Percentiles rank a stretch among this genome's conserved stretches.
phyloP scores from a whole-genome alignment of 1,140 invertebrate genomes.

The Halotydeus destructor region DNA sequence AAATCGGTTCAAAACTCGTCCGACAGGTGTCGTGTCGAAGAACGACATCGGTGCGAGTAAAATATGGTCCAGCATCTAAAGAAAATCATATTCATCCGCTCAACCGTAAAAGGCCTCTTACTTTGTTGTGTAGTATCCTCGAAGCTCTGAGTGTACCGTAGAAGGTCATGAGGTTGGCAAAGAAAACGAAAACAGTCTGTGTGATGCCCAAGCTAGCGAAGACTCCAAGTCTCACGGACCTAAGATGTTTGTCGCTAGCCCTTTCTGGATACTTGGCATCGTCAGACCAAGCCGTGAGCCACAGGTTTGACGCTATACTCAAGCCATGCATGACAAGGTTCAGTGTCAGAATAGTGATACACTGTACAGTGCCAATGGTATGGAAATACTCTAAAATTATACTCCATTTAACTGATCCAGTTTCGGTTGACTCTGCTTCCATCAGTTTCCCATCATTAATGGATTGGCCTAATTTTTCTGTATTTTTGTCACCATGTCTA shows the following conservation, averaged over 20 bases:
- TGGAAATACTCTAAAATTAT: slow-evolving; percentile 8
- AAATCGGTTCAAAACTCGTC: slow-evolving; percentile 46
- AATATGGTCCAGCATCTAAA: slow-evolving; percentile 21
- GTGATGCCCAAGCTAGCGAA: slow-evolving; percentile 65
- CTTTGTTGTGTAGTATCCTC: slow-evolving; percentile 15
- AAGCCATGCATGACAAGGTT: slow-evolving; percentile 16
- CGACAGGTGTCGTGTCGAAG: slow-evolving; percentile 41
- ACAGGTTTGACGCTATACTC: slow-evolving; percentile 22
- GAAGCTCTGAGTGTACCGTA: slow-evolving; percentile 9
- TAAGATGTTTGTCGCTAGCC: slow-evolving; percentile 27
- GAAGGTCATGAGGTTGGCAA: slow-evolving; percentile 4
- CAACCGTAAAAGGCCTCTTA: slow-evolving; percentile 22
- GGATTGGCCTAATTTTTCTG: not conserved
- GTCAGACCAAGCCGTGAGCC: slow-evolving; percentile 25
- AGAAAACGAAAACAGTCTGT: slow-evolving; percentile 29
- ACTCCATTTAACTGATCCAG: slow-evolving; percentile 5
- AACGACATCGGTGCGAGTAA: slow-evolving; percentile 39
- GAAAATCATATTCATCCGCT: not conserved
- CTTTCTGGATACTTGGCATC: slow-evolving; percentile 17
- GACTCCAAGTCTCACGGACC: slow-evolving; percentile 66
- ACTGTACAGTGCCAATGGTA: slow-evolving; percentile 5
- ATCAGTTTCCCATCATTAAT: slow-evolving; percentile 33
- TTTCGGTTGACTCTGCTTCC: slow-evolving; percentile 2
- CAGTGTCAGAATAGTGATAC: slow-evolving; percentile 1
- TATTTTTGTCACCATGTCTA: not conserved